phyloP scores from a whole-genome alignment of 2,113 vertebrate species.

The Myodes glareolus region DNA sequence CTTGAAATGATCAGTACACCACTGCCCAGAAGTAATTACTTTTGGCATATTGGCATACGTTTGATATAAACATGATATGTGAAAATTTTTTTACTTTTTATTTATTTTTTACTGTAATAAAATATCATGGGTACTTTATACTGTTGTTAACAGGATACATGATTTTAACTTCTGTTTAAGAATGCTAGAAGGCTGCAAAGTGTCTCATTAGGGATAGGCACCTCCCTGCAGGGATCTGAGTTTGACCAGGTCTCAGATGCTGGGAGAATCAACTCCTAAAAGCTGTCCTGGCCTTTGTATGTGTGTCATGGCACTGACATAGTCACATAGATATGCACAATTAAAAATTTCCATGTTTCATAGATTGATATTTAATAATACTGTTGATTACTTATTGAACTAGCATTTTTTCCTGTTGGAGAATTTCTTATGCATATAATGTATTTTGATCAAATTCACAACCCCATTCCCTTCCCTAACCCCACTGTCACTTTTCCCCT shows the following conservation, averaged over 20 bases:
- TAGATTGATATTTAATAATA: not conserved
- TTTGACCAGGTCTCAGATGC: not conserved
- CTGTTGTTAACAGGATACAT: not conserved
- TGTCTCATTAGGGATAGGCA: not conserved
- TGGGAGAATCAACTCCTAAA: not conserved
- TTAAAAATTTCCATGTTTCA: not conserved
- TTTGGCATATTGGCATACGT: not conserved
- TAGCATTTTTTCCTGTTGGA: not conserved
- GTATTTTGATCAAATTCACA: not conserved
- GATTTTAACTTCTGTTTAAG: conserved; percentile 31
- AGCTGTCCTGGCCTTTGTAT: not conserved
- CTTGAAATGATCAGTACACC: conserved; percentile 20
- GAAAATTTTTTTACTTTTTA: too few relatives aligned
- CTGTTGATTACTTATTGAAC: not conserved
- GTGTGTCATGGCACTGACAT: not conserved
- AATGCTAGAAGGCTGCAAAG: not conserved
- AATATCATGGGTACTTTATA: not conserved
- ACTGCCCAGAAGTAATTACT: not conserved
- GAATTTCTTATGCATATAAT: not conserved
- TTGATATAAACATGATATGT: not conserved
- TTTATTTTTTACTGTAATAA: not conserved
- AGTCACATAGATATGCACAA: not conserved
- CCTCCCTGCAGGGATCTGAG: not conserved
- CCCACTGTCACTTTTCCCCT: not conserved
- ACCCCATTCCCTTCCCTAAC: too few relatives aligned